Percentiles rank a stretch among this genome's conserved stretches.
phyloP scores from a whole-genome alignment of 2,797 vertebrate species.

The Cynopterus sphinx region DNA sequence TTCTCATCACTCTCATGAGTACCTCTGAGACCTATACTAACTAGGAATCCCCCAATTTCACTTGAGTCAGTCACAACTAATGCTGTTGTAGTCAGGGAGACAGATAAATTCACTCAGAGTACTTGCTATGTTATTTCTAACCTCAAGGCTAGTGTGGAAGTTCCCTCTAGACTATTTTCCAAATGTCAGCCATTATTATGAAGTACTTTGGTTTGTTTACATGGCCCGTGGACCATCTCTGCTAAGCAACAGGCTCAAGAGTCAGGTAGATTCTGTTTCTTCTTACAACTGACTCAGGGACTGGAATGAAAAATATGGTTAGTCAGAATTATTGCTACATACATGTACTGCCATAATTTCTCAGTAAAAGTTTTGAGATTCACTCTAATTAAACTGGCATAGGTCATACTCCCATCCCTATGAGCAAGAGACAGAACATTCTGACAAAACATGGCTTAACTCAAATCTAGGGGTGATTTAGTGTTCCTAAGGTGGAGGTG shows the following conservation, averaged over 20 bases:
- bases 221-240: not conserved
- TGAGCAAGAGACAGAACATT: not conserved
- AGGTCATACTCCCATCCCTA: not conserved
- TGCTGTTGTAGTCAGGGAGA: not conserved
- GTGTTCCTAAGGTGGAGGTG: not conserved
- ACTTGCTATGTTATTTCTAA: not conserved
- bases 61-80: not conserved
- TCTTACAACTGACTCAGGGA: not conserved
- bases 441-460: not conserved
- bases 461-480: not conserved
- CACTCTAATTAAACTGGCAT: not conserved
- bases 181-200: not conserved
- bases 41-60: not conserved
- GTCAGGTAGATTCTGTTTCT: not conserved
- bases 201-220: conserved; percentile 9
- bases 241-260: not conserved
- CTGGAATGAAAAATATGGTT: not conserved
- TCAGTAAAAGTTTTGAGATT: conserved; percentile 23
- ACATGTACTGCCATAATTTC: not conserved
- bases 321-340: not conserved
- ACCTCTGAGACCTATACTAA: not conserved
- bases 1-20: not conserved
- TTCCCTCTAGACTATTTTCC: not conserved
- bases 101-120: not conserved
- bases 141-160: not conserved